Percentiles rank a stretch among this genome's conserved stretches.
Evolutionary conservation across 2,888 invertebrate species (phyloP).

Genomic region (Stenurella melanura): DNA sequence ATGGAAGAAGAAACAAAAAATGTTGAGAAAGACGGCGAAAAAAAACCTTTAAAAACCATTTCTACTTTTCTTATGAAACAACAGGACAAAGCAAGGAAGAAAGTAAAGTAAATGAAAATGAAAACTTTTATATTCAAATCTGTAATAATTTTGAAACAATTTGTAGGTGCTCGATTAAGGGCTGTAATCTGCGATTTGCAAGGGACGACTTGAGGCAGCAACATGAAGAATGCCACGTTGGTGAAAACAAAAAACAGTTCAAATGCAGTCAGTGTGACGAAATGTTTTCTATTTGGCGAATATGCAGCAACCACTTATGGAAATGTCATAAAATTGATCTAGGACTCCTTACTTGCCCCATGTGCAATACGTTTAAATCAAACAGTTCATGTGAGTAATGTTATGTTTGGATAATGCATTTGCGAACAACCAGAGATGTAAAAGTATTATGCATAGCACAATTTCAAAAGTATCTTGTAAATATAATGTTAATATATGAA

Average conservation of each 20-base stretch:
- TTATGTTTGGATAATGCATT: too few species aligned
- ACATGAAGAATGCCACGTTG: constrained; percentile 76
- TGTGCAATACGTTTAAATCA: constrained; percentile 77
- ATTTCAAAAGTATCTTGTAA: too few species aligned
- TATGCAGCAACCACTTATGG: constrained; percentile 82
- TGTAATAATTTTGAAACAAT: constrained; percentile 8
- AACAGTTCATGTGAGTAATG: constrained; percentile 72
- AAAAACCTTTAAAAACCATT: constrained; percentile 30
- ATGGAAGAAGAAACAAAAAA: background rate
- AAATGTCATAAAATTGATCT: constrained; percentile 79
- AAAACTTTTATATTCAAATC: background rate
- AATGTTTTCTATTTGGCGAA: constrained; percentile 78
- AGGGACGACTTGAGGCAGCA: constrained; percentile 70
- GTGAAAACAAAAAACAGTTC: constrained; percentile 71
- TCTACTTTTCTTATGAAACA: constrained; percentile 58
- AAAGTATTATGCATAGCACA: too few species aligned
- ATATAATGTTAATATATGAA: too few species aligned
- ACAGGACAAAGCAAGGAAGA: constrained; percentile 63
- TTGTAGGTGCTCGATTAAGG: constrained; percentile 75
- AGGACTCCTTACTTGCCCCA: constrained; percentile 77
- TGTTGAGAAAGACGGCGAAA: constrained; percentile 5
- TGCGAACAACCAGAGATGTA: too few species aligned
- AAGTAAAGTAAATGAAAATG: constrained; percentile 61
- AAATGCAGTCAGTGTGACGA: constrained; percentile 76
- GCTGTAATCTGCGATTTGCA: constrained; percentile 77